Evolutionary conservation across 1,140 invertebrate species (phyloP).

Genomic region (Colletes gigas): DNA sequence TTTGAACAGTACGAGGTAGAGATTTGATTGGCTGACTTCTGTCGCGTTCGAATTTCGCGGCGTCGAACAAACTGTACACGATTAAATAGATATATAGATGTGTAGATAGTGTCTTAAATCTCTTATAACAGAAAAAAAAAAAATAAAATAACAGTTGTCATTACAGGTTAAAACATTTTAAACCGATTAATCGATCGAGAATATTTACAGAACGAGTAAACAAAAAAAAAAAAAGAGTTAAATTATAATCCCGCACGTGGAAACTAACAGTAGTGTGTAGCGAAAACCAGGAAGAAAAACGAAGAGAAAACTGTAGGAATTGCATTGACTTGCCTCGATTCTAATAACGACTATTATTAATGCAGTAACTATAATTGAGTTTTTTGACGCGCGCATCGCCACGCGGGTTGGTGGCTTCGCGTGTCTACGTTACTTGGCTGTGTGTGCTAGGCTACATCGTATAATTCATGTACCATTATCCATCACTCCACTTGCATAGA

Average conservation of each 20-base stretch:
- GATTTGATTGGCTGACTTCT: conserved; percentile 32
- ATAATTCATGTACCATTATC: conserved; percentile 71
- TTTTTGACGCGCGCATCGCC: conserved; percentile 68
- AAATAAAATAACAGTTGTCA: no score
- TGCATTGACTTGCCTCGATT: conserved; percentile 74
- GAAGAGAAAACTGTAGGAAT: conserved; percentile 69
- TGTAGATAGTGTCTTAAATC: conserved; percentile 73
- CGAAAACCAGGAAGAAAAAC: conserved; percentile 61
- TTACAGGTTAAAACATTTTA: conserved; percentile 72
- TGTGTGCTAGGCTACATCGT: conserved; percentile 79
- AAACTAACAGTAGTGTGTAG: conserved; percentile 58
- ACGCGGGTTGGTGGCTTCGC: conserved; percentile 41
- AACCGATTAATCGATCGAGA: conserved; percentile 57
- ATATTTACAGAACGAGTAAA: conserved; percentile 48
- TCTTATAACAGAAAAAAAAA: conserved; percentile 66
- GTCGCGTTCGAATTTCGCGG: no score
- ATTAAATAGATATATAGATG: conserved; percentile 60
- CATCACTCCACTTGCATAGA: conserved; percentile 58
- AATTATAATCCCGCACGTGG: conserved; percentile 59
- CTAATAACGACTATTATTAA: conserved; percentile 69
- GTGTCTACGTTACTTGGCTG: conserved; percentile 79
- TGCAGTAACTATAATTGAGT: conserved; percentile 69
- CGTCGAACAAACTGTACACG: conserved; percentile 56
- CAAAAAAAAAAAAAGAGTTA: no score
- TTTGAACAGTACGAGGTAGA: conserved; percentile 64